Evolutionary conservation across 2,888 invertebrate species (phyloP).

Genomic region (Monoplex corrugatus): DNA sequence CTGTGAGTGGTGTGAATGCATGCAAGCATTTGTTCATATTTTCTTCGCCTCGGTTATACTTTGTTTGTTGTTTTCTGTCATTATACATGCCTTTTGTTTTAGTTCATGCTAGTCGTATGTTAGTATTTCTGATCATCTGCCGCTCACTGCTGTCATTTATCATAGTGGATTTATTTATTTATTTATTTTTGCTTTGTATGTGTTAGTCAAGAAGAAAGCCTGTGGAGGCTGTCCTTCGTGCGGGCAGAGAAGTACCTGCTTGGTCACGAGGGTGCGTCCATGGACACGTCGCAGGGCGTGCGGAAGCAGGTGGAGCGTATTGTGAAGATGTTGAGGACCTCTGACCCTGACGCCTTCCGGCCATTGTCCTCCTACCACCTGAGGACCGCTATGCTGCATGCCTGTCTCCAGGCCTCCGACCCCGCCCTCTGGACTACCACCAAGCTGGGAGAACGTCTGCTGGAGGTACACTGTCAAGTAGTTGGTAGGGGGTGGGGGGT

Average conservation of each 20-base stretch:
- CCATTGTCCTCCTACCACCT: constrained; percentile 56
- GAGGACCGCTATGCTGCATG: constrained; percentile 54
- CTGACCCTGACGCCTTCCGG: constrained; percentile 54
- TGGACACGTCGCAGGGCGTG: constrained; percentile 29
- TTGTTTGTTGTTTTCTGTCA: no score
- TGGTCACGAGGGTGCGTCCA: not conserved
- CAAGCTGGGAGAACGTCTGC: constrained; percentile 52
- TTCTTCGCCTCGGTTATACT: no score
- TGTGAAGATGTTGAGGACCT: constrained; percentile 53
- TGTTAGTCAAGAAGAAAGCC: constrained; percentile 38
- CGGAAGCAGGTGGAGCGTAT: constrained; percentile 53
- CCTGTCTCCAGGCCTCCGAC: constrained; percentile 50
- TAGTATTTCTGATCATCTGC: no score
- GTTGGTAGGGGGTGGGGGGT: not conserved
- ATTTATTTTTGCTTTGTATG: no score
- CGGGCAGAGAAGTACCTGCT: constrained; percentile 55
- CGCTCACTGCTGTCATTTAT: no score
- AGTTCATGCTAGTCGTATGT: no score
- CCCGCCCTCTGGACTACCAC: constrained; percentile 40
- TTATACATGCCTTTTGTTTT: no score
- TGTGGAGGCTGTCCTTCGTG: constrained; percentile 55
- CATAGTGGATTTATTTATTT: no score
- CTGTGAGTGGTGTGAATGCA: no score
- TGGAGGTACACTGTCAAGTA: constrained; percentile 31
- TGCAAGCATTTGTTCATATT: no score